Percentiles rank a stretch among this genome's conserved stretches.
phyloP scores from a whole-genome alignment of 2,113 vertebrate species.

The Hoplias malabaricus region DNA sequence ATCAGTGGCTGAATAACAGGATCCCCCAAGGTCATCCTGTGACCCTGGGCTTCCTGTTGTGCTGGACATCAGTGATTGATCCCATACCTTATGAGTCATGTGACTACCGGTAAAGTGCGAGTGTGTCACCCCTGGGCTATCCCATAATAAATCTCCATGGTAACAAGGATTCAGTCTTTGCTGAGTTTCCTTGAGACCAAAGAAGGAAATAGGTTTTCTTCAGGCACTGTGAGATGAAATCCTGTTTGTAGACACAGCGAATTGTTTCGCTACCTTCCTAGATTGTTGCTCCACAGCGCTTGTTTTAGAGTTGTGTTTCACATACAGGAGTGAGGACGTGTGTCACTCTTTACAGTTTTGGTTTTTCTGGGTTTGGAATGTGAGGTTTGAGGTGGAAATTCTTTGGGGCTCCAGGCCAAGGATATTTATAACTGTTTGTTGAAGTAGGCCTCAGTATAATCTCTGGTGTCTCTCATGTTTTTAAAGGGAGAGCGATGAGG shows the following conservation, averaged over 20 bases:
- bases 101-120: slow-evolving; percentile 27
- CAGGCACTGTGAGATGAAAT: not conserved
- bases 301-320: not conserved
- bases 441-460: slow-evolving; percentile 23
- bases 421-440: slow-evolving; percentile 1
- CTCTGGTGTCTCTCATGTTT: slow-evolving; percentile 12
- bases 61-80: slow-evolving; percentile 63
- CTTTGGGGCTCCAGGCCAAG: not conserved
- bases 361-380: not conserved
- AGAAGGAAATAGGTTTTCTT: not conserved
- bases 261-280: not conserved
- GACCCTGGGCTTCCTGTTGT: slow-evolving; percentile 75
- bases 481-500: not conserved
- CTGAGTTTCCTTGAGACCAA: not conserved
- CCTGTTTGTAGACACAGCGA: not conserved
- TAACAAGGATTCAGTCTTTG: not conserved
- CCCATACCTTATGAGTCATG: slow-evolving; percentile 56
- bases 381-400: not conserved
- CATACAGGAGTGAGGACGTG: not conserved
- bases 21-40: slow-evolving; percentile 66
- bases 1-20: slow-evolving; percentile 71
- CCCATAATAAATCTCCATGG: slow-evolving; percentile 21
- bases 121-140: slow-evolving; percentile 24
- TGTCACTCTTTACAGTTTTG: not conserved
- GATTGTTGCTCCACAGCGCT: not conserved